Evolutionary conservation across 2,113 vertebrate species (phyloP).

Genomic region (Lethenteron camtschaticum): DNA sequence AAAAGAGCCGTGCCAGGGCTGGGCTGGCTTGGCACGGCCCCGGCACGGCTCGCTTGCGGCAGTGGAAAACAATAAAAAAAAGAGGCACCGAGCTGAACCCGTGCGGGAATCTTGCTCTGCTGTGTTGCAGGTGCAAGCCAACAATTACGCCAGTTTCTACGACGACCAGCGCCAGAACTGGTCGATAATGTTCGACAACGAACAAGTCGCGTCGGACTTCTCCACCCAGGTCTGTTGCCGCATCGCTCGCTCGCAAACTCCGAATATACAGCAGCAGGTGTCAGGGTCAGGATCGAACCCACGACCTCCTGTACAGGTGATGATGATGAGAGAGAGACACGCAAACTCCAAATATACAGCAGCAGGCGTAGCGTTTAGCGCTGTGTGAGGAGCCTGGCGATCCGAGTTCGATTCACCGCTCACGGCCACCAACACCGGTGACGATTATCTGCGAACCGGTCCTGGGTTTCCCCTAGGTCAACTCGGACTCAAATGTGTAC

Average conservation of each 20-base stretch:
- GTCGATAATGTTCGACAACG: slow-evolving; percentile 85
- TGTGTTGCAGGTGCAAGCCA: slow-evolving; percentile 42
- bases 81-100: too few relatives aligned
- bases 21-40: not conserved
- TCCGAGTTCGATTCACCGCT: too few relatives aligned
- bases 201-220: slow-evolving; percentile 48
- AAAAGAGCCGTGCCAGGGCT: not conserved
- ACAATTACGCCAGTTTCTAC: slow-evolving; percentile 78
- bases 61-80: not conserved
- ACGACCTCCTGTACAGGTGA: too few relatives aligned
- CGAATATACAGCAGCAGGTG: not conserved
- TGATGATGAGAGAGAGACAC: too few relatives aligned
- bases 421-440: too few relatives aligned
- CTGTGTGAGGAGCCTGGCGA: too few relatives aligned
- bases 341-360: too few relatives aligned
- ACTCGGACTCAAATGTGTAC: too few relatives aligned
- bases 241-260: slow-evolving; percentile 1
- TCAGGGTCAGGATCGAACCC: too few relatives aligned
- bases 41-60: not conserved
- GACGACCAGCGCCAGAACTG: slow-evolving; percentile 90
- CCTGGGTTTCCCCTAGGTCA: too few relatives aligned
- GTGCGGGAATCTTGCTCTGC: not conserved
- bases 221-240: slow-evolving; percentile 46
- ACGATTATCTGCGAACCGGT: too few relatives aligned
- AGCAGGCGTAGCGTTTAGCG: too few relatives aligned